Percentiles rank a stretch among this genome's conserved stretches.
These are phyloP conservation scores for Suncus etruscus DNA, from an alignment of 2,113 vertebrate genomes.

Conservation along the genomic window DNA sequence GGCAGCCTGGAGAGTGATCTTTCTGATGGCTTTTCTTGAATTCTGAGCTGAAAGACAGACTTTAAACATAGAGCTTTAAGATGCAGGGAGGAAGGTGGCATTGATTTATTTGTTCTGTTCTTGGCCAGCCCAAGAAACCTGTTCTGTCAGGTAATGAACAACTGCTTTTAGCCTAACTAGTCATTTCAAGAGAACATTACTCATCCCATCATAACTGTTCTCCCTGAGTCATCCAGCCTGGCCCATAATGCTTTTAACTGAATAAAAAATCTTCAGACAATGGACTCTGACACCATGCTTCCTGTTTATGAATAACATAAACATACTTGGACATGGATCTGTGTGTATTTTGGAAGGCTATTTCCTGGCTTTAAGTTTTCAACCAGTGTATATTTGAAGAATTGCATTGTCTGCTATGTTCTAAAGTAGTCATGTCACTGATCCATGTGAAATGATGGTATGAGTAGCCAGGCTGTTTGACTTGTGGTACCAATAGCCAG, in stretches of 20 bases:
- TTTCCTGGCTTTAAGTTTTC: not conserved
- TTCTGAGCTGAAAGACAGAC: slow-evolving; percentile 36
- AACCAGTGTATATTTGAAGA: not conserved
- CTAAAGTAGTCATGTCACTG: not conserved
- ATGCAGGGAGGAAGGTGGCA: slow-evolving; percentile 65
- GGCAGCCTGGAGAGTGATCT: not conserved
- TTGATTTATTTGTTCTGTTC: slow-evolving; percentile 79
- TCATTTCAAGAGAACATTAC: slow-evolving; percentile 69
- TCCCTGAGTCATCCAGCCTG: slow-evolving; percentile 67
- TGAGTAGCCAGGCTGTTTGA: not conserved
- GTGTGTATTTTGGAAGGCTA: not conserved
- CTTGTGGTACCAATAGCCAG: too few relatives aligned
- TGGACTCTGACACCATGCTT: not conserved
- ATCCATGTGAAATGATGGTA: not conserved
- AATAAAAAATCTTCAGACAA: slow-evolving; percentile 23
- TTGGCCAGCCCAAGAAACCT: slow-evolving; percentile 76
- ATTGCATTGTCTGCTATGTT: not conserved
- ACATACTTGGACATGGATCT: not conserved
- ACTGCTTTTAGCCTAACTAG: slow-evolving; percentile 73
- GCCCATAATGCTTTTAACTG: slow-evolving; percentile 23
- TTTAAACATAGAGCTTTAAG: slow-evolving; percentile 62
- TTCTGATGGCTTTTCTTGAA: slow-evolving; percentile 42
- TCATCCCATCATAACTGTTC: slow-evolving; percentile 60
- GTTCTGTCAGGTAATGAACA: slow-evolving; percentile 75
- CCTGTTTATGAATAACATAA: not conserved